These are phyloP conservation scores for Eulithis prunata DNA, from an alignment of 2,888 invertebrate genomes.

Conservation along the genomic window DNA sequence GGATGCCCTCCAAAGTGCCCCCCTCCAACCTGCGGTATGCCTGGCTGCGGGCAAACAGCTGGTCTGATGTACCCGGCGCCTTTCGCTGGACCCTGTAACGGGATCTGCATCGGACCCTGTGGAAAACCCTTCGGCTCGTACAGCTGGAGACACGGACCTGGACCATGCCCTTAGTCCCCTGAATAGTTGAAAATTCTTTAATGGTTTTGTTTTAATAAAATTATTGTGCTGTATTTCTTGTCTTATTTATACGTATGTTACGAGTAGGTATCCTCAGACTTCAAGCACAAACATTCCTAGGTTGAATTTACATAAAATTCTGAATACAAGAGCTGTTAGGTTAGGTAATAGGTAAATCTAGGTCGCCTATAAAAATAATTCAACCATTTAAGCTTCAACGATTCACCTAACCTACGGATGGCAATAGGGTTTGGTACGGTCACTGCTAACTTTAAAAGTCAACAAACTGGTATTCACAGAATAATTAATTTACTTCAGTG, in stretches of 20 bases:
- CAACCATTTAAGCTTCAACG: no score
- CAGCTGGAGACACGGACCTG: slow-evolving; percentile 63
- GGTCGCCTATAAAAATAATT: no score
- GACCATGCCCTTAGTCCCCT: slow-evolving; percentile 44
- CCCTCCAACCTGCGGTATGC: slow-evolving; percentile 40
- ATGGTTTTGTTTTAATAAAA: slow-evolving; percentile 15
- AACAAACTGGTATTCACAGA: no score
- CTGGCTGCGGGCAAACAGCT: slow-evolving; percentile 64
- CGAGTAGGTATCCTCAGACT: no score
- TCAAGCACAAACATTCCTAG: no score
- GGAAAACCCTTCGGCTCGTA: slow-evolving; percentile 69
- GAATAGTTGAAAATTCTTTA: not conserved
- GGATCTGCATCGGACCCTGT: slow-evolving; percentile 53
- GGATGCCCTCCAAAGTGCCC: slow-evolving; percentile 16
- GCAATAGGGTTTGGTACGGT: no score
- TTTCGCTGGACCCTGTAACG: slow-evolving; percentile 58
- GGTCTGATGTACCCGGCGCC: slow-evolving; percentile 59
- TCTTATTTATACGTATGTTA: not conserved
- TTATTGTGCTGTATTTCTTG: slow-evolving; percentile 22
- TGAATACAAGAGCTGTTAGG: no score
- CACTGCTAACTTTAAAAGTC: no score
- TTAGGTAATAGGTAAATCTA: no score
- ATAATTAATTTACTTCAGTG: no score
- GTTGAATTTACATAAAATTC: no score
- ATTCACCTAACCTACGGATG: no score